Evolutionary conservation across 2,888 invertebrate genomes (phyloP).

Genomic region (Listrodromus nycthemerus): DNA sequence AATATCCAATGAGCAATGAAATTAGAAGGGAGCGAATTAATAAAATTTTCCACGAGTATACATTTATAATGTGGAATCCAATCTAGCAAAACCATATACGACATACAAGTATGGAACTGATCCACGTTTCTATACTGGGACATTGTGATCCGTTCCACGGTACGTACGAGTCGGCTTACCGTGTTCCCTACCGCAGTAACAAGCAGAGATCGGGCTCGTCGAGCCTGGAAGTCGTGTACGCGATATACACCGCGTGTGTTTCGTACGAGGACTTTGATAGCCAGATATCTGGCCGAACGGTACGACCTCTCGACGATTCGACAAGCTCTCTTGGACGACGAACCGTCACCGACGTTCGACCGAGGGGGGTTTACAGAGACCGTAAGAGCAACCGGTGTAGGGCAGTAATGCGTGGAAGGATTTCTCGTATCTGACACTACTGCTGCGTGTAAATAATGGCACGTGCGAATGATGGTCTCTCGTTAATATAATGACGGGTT

Average conservation of each 20-base stretch:
- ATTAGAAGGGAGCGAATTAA: conserved; percentile 19
- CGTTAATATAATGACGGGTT: conserved; percentile 70
- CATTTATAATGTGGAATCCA: conserved; percentile 14
- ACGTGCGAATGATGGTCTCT: conserved; percentile 71
- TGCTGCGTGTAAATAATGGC: conserved; percentile 73
- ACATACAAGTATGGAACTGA: conserved; percentile 16
- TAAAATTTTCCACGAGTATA: conserved; percentile 20
- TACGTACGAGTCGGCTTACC: conserved; percentile 31
- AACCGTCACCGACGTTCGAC: conserved; percentile 43
- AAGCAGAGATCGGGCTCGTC: conserved; percentile 45
- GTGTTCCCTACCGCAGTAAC: conserved; percentile 58
- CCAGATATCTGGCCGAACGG: conserved; percentile 56
- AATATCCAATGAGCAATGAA: conserved; percentile 7
- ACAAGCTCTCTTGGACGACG: conserved; percentile 62
- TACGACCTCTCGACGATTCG: conserved; percentile 64
- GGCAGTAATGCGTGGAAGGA: conserved; percentile 70
- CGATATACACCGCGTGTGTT: conserved; percentile 16
- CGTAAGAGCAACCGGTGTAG: conserved; percentile 50
- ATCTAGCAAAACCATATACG: conserved; percentile 19
- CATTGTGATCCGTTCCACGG: conserved; percentile 23
- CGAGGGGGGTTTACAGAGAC: conserved; percentile 22
- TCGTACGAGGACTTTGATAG: conserved; percentile 56
- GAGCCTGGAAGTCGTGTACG: conserved; percentile 37
- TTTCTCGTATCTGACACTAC: conserved; percentile 68
- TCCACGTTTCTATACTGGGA: conserved; percentile 20